Evolutionary conservation across 2,113 vertebrate species (phyloP), one percentile per base, ranked within the genome.

Genomic region (Amphilophus citrinellus): DNA sequence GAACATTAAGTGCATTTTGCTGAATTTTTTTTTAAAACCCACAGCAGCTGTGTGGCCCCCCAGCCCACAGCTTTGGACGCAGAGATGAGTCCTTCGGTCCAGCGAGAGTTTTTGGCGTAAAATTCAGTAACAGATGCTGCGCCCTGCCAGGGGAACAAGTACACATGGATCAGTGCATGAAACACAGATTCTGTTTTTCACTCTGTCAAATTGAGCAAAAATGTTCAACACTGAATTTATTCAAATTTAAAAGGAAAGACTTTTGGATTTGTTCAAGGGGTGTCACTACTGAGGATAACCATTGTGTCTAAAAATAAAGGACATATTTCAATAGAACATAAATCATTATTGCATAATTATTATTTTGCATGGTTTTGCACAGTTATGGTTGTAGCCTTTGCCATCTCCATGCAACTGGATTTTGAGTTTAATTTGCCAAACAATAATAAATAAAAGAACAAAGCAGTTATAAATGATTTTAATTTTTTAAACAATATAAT

Each of bases 61-160:
- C 98, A 99, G 83, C 98, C 98, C 39, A 99, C 98, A 0, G 98
- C 97, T 92, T 99, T 99, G 24, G 98, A 97, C 10, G 98, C 98
- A 0, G 98, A 99, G 91, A 99, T 98, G 39, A 99, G 96, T 15
- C 98, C 98, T 90, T 99, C 98, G 0, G 98, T 99, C 98, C 98
- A 99, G 27, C 98, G 96, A 32, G 98, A 99, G 91, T 99, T 99
- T 96, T 97, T 98, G 90, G 97, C 98, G 2, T 99, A 99, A 89
- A 99, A 99, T 35, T 99, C 98, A 53, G 97, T 97, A 20, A 96
- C 95, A 7, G 98, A 98, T 0, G 98, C 97, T 0, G 96, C 97
- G 0, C 98, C 98, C 98, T 99, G 65, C 10, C 11, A 24, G 35
- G 53, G 44, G 37, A 79, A 0, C 11, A 32, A 20, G 22, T 2